Conservation (phyloP, 1,140 invertebrate genomes). For the Conus betulinus region DNA sequence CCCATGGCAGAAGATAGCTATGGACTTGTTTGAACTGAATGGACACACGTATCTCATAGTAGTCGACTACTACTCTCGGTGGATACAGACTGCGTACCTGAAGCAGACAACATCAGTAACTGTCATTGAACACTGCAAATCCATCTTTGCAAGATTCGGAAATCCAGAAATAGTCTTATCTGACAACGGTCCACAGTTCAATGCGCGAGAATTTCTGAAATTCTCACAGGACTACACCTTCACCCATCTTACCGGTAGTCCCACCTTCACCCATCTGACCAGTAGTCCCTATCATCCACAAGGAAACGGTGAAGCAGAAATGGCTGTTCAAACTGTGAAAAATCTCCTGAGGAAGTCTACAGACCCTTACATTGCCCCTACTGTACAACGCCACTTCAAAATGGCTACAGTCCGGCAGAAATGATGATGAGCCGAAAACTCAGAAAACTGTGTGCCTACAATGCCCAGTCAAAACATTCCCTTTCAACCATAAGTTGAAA, state of each 20-base stretch:
- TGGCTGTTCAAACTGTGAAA: constrained; percentile 36
- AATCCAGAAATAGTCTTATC: too few relatives aligned
- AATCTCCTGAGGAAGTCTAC: constrained; percentile 32
- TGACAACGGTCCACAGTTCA: too few relatives aligned
- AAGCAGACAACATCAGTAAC: constrained; percentile 33
- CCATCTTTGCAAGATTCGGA: too few relatives aligned
- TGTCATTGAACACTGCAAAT: too few relatives aligned
- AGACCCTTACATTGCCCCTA: constrained; percentile 40
- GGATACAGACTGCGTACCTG: constrained; percentile 47
- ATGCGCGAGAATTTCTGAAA: too few relatives aligned
- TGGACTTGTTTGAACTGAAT: constrained; percentile 43
- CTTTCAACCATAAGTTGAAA: not conserved
- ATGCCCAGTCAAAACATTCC: not conserved
- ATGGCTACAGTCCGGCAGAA: constrained; percentile 42
- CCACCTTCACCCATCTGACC: too few relatives aligned
- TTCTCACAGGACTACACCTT: constrained; percentile 30
- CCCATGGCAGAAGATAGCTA: constrained; percentile 40
- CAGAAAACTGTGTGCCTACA: constrained; percentile 22
- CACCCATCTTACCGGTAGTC: constrained; percentile 24
- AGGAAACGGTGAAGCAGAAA: constrained; percentile 30
- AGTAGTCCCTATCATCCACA: constrained; percentile 4
- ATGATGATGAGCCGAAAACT: constrained; percentile 37
- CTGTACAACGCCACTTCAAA: constrained; percentile 39
- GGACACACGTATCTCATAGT: constrained; percentile 44
- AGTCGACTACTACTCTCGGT: constrained; percentile 59